A percentile compares a stretch with the other conserved stretches of the same genome.
These are phyloP conservation scores for Patiria miniata DNA, from an alignment of 35 echinoderm and acorn worm species.

Conservation along the genomic window DNA sequence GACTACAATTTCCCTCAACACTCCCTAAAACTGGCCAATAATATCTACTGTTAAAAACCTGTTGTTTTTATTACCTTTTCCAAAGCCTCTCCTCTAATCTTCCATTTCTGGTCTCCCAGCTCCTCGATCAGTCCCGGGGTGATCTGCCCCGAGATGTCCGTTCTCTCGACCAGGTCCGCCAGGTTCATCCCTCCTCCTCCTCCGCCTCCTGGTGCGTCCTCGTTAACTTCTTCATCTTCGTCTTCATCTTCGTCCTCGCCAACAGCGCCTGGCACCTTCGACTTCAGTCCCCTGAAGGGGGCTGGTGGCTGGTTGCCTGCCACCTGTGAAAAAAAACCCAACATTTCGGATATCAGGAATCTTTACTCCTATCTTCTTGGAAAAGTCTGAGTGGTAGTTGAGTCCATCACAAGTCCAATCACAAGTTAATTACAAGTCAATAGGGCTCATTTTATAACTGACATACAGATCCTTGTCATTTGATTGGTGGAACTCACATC, in stretches of 20 bases:
- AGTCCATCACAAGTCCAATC: too few relatives aligned
- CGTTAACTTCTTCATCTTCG: constrained; percentile 61
- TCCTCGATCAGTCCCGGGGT: constrained; percentile 74
- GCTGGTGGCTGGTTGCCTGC: constrained; percentile 66
- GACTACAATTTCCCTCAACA: not conserved
- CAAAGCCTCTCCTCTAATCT: constrained; percentile 90
- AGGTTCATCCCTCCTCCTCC: constrained; percentile 61
- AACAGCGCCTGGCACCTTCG: constrained; percentile 16
- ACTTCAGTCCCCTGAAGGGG: constrained; percentile 78
- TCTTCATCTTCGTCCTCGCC: constrained; percentile 33
- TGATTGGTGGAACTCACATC: too few relatives aligned
- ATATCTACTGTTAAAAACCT: not conserved
- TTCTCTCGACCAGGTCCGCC: constrained; percentile 71
- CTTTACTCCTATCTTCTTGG: too few relatives aligned
- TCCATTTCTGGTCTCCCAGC: constrained; percentile 91
- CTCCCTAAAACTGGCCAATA: not conserved
- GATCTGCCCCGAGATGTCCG: constrained; percentile 87
- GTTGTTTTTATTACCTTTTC: constrained; percentile 80
- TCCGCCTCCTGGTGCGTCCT: constrained; percentile 47
- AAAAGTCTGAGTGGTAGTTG: too few relatives aligned
- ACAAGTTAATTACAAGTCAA: too few relatives aligned
- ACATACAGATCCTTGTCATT: too few relatives aligned
- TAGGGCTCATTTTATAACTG: too few relatives aligned
- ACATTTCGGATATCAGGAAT: too few relatives aligned
- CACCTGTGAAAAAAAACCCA: constrained; percentile 43